Evolutionary conservation across 2,113 vertebrate genomes (phyloP), one percentile per base, ranked within the genome.

Genomic region (Aviceda subcristata): DNA sequence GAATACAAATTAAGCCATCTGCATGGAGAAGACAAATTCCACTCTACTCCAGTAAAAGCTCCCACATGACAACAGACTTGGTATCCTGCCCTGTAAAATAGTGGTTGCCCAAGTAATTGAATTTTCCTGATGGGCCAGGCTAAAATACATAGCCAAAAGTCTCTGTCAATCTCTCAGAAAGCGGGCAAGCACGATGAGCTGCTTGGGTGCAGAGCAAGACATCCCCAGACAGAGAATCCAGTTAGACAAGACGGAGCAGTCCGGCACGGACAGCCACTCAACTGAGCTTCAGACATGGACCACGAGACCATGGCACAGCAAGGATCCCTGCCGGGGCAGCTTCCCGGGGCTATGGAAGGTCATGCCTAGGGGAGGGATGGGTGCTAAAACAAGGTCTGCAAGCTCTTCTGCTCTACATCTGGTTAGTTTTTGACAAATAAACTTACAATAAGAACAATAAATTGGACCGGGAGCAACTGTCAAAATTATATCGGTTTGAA

Each of bases 271-370:
- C 32, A 59, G 7, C 6, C 11, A 0, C 72, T 38, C 53, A 30
- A 1, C 43, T 14, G 20, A 19, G 71, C 62, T 29, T 4, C 72
- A 36, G 39, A 5, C 26, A 3, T 1, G 22, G 26, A 6, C 27
- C 3, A 2, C 0, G 22, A 63, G 51, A 3, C 21, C 18, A 1
- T 0, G 15, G 57, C 20, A 23, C 0, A 2, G 36, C 10, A 8
- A 38, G 39, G 27, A 27, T 3, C 38, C 16, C 50, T 9, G 66
- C 22, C 34, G 4, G 0, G 29, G 66, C 10, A 29, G 10, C 38
- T 22, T 51, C 72, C 36, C 12, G 0, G 30, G 3, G 46, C 59
- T 11, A 3, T 0, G 32, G 80, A 41, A 62, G 19, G 1, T 48
- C 17, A 27, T 11, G 9, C 45, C 22, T 8, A 12, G 14, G 41